Conservation (phyloP, 2,797 vertebrate genomes). For the Pipistrellus kuhlii region DNA sequence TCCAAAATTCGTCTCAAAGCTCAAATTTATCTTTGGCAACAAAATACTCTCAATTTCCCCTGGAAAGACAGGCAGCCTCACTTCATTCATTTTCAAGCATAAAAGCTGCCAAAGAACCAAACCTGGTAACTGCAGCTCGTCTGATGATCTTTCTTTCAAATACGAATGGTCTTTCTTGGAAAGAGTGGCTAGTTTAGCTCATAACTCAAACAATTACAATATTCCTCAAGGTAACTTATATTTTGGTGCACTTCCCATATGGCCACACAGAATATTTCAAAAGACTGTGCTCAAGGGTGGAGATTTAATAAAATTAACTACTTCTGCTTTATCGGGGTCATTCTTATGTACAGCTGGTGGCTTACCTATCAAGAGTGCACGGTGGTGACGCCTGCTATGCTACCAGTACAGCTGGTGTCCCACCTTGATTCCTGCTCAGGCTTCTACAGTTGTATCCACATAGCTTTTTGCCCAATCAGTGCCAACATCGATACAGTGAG, state of each 20-base stretch:
- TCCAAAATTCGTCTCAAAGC: slow-evolving; percentile 63
- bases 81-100: slow-evolving; percentile 50
- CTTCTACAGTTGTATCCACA: not conserved
- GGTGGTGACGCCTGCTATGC: accelerated
- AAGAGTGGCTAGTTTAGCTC: not conserved
- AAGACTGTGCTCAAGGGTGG: not conserved
- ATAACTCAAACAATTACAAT: not conserved
- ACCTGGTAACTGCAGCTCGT: not conserved
- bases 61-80: not conserved
- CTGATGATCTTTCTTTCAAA: slow-evolving; percentile 24
- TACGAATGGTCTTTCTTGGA: slow-evolving; percentile 35
- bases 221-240: not conserved
- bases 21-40: slow-evolving; percentile 41
- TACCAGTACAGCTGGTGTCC: no score
- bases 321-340: not conserved
- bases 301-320: not conserved
- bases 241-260: not conserved
- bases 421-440: not conserved
- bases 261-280: not conserved
- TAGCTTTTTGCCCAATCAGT: not conserved
- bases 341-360: not conserved
- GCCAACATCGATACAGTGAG: not conserved
- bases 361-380: not conserved
- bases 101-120: slow-evolving; percentile 20
- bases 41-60: slow-evolving; percentile 51